A percentile compares a stretch with the other conserved stretches of the same genome.
Conservation (phyloP, 1,140 invertebrate genomes). For the Zaprionus vittiger region DNA sequence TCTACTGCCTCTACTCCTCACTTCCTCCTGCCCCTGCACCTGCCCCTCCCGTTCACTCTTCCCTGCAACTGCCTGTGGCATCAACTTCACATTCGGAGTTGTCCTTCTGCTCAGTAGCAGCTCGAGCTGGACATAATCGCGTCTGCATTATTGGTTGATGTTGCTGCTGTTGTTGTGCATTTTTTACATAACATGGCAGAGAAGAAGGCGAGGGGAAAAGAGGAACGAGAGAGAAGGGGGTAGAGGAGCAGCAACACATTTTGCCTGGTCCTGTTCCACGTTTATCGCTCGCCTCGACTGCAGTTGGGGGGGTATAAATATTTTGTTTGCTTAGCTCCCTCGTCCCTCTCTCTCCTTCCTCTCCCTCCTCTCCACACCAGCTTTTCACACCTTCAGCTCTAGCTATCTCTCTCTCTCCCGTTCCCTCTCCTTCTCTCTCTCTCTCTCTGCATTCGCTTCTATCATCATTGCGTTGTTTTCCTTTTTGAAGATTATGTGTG, state of each 20-base stretch:
- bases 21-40: neutral
- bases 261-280: conserved; percentile 32
- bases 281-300: conserved; percentile 61
- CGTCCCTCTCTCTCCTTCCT: neutral
- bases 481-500: conserved; percentile 85
- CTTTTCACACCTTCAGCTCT: conserved; percentile 5
- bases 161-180: conserved; percentile 66
- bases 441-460: conserved; percentile 39
- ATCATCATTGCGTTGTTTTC: conserved; percentile 72
- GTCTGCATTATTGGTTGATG: conserved; percentile 84
- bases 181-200: conserved; percentile 47
- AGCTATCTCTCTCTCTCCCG: conserved; percentile 15
- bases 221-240: neutral
- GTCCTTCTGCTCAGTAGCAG: conserved; percentile 59
- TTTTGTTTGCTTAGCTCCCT: conserved; percentile 70
- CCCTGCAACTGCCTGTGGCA: conserved; percentile 31
- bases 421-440: neutral
- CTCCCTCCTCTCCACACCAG: neutral
- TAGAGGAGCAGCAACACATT: neutral
- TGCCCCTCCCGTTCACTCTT: neutral
- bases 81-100: conserved; percentile 75
- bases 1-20: neutral
- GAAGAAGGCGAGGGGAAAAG: neutral
- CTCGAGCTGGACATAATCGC: conserved; percentile 79
- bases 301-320: conserved; percentile 68